phyloP scores from a whole-genome alignment of 2,113 vertebrate species.

The Chroicocephalus ridibundus region DNA sequence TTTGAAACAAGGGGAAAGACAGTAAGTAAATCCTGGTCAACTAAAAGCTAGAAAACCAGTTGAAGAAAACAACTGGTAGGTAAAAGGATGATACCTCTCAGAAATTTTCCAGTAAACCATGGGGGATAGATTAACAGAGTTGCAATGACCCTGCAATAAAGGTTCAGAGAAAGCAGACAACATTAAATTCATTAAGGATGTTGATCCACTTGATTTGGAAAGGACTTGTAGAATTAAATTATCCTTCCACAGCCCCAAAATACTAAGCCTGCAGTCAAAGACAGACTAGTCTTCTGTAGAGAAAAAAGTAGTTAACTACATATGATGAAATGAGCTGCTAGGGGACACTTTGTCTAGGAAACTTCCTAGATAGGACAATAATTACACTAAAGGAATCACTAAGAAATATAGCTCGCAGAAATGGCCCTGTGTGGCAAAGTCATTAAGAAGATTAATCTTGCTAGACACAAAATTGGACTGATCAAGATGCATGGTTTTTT shows the following conservation, averaged over 20 bases:
- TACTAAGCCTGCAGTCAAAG: not conserved
- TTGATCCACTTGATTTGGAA: not conserved
- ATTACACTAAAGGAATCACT: not conserved
- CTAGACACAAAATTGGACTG: not conserved
- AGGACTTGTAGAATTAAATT: not conserved
- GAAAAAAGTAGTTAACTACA: not conserved
- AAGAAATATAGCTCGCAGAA: not conserved
- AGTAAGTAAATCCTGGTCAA: not conserved
- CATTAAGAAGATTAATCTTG: not conserved
- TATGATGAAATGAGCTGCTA: not conserved
- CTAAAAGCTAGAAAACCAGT: not conserved
- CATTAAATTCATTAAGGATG: not conserved
- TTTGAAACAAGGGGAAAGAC: not conserved
- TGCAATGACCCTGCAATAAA: not conserved
- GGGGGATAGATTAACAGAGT: not conserved
- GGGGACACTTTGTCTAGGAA: not conserved
- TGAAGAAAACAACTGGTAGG: not conserved
- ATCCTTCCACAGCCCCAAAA: not conserved
- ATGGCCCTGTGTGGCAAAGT: not conserved
- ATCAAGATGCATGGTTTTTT: not conserved
- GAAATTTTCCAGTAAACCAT: not conserved
- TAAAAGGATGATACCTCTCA: not conserved
- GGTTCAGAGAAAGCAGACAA: not conserved
- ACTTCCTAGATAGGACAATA: not conserved
- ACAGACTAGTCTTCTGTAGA: not conserved